A percentile compares a stretch with the other conserved stretches of the same genome.
These are phyloP conservation scores for Andrena bicolor DNA, from an alignment of 2,888 invertebrate genomes.

Conservation along the genomic window DNA sequence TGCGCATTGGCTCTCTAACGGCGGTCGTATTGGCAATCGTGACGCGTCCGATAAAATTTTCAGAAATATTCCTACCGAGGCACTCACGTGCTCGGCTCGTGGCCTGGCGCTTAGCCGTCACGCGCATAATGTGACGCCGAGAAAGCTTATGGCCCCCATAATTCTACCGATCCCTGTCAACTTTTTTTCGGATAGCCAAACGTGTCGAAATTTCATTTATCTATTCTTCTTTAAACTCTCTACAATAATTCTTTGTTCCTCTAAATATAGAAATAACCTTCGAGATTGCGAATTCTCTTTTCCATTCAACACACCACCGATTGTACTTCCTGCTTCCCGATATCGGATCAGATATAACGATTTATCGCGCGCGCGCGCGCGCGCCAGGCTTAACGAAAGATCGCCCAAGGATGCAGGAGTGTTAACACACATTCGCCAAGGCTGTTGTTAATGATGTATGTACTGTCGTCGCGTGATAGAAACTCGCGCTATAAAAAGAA, in stretches of 20 bases:
- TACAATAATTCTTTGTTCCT: not conserved
- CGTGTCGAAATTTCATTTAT: not conserved
- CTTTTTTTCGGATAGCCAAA: not conserved
- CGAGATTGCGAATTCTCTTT: not conserved
- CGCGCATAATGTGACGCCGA: conserved; percentile 1
- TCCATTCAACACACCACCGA: not conserved
- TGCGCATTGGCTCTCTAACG: conserved; percentile 24
- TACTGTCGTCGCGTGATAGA: conserved; percentile 3
- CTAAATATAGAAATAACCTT: not conserved
- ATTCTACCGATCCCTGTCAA: not conserved
- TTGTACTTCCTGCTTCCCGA: not conserved
- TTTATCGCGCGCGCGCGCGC: not conserved
- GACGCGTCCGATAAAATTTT: conserved; percentile 47
- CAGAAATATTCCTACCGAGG: not conserved
- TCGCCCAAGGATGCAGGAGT: conserved; percentile 27
- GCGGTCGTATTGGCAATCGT: conserved; percentile 13
- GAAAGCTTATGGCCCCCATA: conserved; percentile 21
- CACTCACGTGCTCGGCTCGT: conserved; percentile 50
- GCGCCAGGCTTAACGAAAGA: not conserved
- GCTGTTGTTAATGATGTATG: conserved; percentile 19
- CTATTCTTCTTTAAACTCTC: not conserved
- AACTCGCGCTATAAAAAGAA: conserved; percentile 43
- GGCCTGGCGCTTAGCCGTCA: not conserved
- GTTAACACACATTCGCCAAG: conserved; percentile 47
- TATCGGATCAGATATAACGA: conserved; percentile 1